phyloP scores from a whole-genome alignment of 2,113 vertebrate species.

The Procavia capensis region DNA sequence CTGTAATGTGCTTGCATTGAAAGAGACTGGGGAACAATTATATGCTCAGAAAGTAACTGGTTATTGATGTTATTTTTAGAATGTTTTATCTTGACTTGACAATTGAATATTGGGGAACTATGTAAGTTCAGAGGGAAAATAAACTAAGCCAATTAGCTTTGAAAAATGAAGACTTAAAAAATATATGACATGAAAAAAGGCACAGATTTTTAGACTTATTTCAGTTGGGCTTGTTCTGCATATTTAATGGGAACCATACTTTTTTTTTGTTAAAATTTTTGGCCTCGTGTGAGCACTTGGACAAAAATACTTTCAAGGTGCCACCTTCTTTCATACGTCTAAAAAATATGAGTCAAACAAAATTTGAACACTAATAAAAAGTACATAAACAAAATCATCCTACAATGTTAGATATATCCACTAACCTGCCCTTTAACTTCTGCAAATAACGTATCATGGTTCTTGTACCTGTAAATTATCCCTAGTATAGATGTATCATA shows the following conservation, averaged over 20 bases:
- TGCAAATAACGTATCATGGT: slow-evolving; percentile 22
- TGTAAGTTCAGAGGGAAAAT: not conserved
- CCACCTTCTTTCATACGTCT: not conserved
- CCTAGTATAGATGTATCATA: not conserved
- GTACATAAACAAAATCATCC: slow-evolving; percentile 13
- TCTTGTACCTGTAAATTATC: not conserved
- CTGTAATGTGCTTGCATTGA: not conserved
- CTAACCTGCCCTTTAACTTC: not conserved
- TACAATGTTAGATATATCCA: not conserved
- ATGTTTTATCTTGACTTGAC: not conserved
- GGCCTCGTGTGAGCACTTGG: not conserved
- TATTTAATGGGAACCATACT: not conserved
- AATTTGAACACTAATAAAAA: slow-evolving; percentile 50
- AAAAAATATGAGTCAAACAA: slow-evolving; percentile 12
- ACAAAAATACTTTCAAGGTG: slow-evolving; percentile 55
- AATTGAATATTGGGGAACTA: not conserved
- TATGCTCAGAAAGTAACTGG: not conserved
- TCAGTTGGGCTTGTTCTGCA: not conserved
- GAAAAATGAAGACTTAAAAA: not conserved
- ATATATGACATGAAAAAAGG: not conserved
- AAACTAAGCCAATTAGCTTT: not conserved
- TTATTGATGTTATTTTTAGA: not conserved
- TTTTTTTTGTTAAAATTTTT: slow-evolving; percentile 31
- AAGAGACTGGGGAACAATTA: not conserved
- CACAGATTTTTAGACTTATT: slow-evolving; percentile 8